Evolutionary conservation across 2,113 vertebrate genomes (phyloP).

Genomic region (Irena cyanogastra): DNA sequence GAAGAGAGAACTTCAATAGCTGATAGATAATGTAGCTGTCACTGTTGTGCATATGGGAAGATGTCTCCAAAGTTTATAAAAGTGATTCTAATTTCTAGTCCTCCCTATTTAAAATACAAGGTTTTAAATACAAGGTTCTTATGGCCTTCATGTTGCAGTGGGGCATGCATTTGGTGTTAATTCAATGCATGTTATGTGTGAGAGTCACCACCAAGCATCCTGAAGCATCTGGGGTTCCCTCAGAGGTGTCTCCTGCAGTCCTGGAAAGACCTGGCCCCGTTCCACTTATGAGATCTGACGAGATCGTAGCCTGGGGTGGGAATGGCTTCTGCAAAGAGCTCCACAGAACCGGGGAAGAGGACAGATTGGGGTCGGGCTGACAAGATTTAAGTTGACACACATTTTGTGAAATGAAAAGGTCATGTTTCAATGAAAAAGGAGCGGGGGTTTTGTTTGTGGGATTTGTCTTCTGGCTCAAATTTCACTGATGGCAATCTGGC

Average conservation of each 20-base stretch:
- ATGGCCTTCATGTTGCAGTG: neutral
- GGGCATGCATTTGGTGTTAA: neutral
- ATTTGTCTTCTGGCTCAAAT: neutral
- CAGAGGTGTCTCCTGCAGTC: neutral
- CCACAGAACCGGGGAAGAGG: neutral
- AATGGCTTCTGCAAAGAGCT: neutral
- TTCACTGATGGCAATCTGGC: neutral
- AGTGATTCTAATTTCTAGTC: neutral
- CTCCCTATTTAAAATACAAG: neutral
- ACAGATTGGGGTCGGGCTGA: slow-evolving; percentile 67
- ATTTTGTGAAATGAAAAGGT: slow-evolving; percentile 51
- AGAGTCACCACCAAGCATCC: neutral
- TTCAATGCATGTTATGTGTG: accelerated
- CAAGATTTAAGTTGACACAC: slow-evolving; percentile 30
- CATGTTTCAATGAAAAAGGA: slow-evolving; percentile 10
- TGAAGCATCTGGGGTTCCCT: neutral
- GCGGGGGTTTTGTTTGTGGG: neutral
- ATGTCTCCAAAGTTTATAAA: neutral
- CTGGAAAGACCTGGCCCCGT: neutral
- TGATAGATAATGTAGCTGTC: neutral
- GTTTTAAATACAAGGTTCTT: neutral
- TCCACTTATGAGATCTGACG: slow-evolving; percentile 36
- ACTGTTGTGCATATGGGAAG: neutral
- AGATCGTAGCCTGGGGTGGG: slow-evolving; percentile 20
- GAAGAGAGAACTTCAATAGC: neutral